Percentiles rank a stretch among this genome's conserved stretches.
Conservation (phyloP, 2,888 invertebrate genomes). For the Oxyscelio sp. region DNA sequence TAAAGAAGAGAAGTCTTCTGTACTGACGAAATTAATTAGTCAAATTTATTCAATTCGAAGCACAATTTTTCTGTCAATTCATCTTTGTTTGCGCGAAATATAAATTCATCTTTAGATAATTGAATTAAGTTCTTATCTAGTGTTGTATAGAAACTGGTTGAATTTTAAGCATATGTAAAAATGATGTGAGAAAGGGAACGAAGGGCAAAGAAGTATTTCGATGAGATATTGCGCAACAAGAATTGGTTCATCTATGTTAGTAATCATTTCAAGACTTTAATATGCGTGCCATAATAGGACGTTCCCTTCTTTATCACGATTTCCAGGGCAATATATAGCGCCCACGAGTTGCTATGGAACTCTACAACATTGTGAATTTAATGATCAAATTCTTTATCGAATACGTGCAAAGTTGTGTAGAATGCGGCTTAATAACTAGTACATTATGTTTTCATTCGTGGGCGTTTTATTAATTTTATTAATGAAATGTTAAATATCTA, state of each 20-base stretch:
- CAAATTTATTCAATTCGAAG: neutral
- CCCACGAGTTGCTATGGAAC: neutral
- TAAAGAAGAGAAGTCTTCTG: neutral
- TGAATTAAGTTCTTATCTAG: no score
- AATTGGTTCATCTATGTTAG: neutral
- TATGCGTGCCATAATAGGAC: conserved; percentile 1
- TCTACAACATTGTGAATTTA: conserved; percentile 28
- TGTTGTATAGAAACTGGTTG: no score
- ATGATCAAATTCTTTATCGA: conserved; percentile 52
- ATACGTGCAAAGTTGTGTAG: conserved; percentile 20
- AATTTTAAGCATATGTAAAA: no score
- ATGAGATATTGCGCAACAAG: neutral
- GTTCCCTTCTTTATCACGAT: conserved; percentile 31
- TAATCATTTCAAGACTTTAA: conserved; percentile 15
- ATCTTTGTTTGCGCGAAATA: neutral
- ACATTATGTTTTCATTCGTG: conserved; percentile 12
- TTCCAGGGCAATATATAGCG: conserved; percentile 26
- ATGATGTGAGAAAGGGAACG: no score
- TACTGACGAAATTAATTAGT: neutral
- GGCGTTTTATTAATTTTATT: conserved; percentile 7
- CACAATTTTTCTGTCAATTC: neutral
- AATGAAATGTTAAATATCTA: neutral
- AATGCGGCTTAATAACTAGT: conserved; percentile 1
- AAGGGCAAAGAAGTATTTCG: neutral
- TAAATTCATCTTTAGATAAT: no score